A percentile compares a stretch with the other conserved stretches of the same genome.
phyloP scores from a whole-genome alignment of 2,888 invertebrate genomes.

The Caenorhabditis imperialis region DNA sequence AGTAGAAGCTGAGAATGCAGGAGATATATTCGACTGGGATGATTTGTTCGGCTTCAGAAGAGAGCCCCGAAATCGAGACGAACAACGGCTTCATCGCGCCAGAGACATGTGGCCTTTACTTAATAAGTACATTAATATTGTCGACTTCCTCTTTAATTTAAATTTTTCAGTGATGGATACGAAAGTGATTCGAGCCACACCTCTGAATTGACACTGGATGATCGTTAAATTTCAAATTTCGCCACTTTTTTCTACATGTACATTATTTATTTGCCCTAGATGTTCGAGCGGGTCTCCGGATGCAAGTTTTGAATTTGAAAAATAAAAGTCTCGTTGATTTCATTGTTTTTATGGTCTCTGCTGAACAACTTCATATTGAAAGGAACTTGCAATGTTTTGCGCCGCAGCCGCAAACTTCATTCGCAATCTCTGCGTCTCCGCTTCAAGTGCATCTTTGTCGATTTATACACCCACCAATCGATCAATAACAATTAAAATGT shows the following conservation, averaged over 20 bases:
- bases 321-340: no score
- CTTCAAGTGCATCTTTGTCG: no score
- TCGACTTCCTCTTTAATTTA: neutral
- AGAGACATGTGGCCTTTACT: constrained; percentile 69
- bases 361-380: no score
- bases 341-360: no score
- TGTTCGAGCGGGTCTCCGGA: no score
- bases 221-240: neutral
- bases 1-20: no score
- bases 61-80: constrained; percentile 28
- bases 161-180: constrained; percentile 26
- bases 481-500: no score
- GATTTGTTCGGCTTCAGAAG: constrained; percentile 38
- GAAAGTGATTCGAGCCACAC: constrained; percentile 26
- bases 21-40: constrained; percentile 43
- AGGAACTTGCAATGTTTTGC: no score
- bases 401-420: no score
- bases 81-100: constrained; percentile 56
- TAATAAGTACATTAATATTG: neutral
- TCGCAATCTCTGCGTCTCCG: no score
- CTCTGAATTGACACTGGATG: constrained; percentile 11
- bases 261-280: neutral
- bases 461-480: no score
- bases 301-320: no score
- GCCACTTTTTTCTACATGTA: neutral